phyloP scores from a whole-genome alignment of 2,797 vertebrate genomes.

The Pagetopsis macropterus region DNA sequence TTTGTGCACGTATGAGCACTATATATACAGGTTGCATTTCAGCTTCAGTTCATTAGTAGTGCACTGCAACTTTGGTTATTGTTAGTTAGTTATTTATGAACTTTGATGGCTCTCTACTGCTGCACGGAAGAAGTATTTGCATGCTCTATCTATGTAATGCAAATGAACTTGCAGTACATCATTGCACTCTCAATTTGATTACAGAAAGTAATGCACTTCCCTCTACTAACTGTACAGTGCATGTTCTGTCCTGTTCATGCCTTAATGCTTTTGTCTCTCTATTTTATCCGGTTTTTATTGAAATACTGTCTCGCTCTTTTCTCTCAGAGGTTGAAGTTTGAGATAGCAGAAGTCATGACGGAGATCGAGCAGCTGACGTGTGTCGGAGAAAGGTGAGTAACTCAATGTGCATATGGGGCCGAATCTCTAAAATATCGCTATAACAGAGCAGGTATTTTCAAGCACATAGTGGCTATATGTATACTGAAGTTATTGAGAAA shows the following conservation, averaged over 20 bases:
- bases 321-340: constrained; percentile 93
- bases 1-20: background rate
- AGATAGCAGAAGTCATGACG: constrained; percentile 98
- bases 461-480: background rate
- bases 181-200: background rate
- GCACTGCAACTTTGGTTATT: background rate
- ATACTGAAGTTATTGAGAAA: too few species aligned
- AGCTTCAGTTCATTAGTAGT: background rate
- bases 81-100: background rate
- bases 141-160: constrained; percentile 47
- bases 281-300: background rate
- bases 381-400: constrained; percentile 91
- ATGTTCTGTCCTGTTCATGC: background rate
- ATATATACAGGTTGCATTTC: background rate
- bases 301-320: constrained; percentile 26
- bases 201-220: background rate
- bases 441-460: background rate
- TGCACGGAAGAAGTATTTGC: constrained; percentile 40
- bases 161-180: constrained; percentile 37
- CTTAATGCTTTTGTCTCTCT: background rate
- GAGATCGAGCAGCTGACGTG: constrained; percentile 97
- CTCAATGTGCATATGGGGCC: background rate
- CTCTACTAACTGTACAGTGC: background rate
- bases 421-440: background rate
- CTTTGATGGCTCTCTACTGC: constrained; percentile 9